phyloP scores from a whole-genome alignment of 2,113 vertebrate species.

The Apteryx owenii region DNA sequence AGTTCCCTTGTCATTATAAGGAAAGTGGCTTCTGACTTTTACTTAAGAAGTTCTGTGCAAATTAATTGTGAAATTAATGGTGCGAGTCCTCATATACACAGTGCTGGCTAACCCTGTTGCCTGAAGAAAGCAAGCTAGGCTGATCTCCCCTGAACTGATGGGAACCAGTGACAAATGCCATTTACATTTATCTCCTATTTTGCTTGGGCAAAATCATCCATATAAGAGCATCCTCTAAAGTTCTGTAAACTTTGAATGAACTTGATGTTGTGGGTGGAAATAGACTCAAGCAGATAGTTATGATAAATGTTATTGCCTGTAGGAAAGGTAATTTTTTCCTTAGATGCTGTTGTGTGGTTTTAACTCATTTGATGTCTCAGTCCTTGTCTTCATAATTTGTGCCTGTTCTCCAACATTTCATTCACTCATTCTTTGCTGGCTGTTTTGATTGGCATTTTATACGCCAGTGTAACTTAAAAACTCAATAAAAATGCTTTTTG shows the following conservation, averaged over 20 bases:
- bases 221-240: background rate
- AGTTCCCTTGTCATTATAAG: background rate
- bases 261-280: background rate
- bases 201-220: background rate
- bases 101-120: background rate
- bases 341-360: background rate
- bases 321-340: background rate
- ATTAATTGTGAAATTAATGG: background rate
- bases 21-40: background rate
- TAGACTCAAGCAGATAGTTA: background rate
- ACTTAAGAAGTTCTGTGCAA: background rate
- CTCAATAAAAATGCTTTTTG: conserved; percentile 56
- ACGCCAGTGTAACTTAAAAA: background rate
- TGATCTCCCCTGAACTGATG: background rate
- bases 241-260: conserved; percentile 25
- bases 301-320: background rate
- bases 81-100: background rate
- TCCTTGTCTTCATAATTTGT: background rate
- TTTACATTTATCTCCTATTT: background rate
- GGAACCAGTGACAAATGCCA: background rate
- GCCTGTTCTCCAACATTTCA: conserved; percentile 6
- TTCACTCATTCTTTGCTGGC: background rate
- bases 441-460: conserved; percentile 43
- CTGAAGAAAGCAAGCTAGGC: background rate
- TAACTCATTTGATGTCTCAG: background rate